phyloP scores from a whole-genome alignment of 2,113 vertebrate species.

The Seriola dumerili region DNA sequence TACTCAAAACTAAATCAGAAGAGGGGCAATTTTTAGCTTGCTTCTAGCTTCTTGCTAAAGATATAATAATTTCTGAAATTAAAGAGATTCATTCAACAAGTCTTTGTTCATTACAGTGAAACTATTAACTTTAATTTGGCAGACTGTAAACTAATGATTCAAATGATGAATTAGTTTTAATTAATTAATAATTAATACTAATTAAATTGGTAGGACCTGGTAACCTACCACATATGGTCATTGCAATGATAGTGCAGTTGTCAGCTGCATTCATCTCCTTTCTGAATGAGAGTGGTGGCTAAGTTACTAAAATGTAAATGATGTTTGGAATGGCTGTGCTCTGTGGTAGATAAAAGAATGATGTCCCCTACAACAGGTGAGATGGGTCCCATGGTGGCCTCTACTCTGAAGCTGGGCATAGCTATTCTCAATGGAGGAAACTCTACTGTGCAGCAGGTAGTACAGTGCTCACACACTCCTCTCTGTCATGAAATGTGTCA shows the following conservation, averaged over 20 bases:
- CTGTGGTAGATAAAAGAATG: neutral
- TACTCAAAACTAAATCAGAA: too few relatives aligned
- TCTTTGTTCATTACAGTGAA: neutral
- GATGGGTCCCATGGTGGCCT: slow-evolving; percentile 97
- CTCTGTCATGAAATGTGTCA: neutral
- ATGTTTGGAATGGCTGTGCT: too few relatives aligned
- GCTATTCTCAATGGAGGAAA: slow-evolving; percentile 97
- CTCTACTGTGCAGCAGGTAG: slow-evolving; percentile 94
- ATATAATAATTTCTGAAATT: neutral
- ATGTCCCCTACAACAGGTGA: slow-evolving; percentile 84
- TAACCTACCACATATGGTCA: neutral
- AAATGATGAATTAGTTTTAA: neutral
- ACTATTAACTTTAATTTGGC: neutral
- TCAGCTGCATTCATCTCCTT: neutral
- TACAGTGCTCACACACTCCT: neutral
- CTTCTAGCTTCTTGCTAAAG: too few relatives aligned
- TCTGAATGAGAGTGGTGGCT: neutral
- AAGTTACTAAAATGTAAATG: neutral
- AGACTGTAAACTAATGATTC: neutral
- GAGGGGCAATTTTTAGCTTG: too few relatives aligned
- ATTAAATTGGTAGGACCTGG: neutral
- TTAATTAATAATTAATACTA: too few relatives aligned
- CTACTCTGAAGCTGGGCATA: slow-evolving; percentile 95
- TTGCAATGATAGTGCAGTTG: neutral
- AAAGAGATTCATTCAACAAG: neutral